Evolutionary conservation across 2,797 vertebrate genomes (phyloP), one percentile per base, ranked within the genome.

Genomic region (Hemibagrus guttatus): DNA sequence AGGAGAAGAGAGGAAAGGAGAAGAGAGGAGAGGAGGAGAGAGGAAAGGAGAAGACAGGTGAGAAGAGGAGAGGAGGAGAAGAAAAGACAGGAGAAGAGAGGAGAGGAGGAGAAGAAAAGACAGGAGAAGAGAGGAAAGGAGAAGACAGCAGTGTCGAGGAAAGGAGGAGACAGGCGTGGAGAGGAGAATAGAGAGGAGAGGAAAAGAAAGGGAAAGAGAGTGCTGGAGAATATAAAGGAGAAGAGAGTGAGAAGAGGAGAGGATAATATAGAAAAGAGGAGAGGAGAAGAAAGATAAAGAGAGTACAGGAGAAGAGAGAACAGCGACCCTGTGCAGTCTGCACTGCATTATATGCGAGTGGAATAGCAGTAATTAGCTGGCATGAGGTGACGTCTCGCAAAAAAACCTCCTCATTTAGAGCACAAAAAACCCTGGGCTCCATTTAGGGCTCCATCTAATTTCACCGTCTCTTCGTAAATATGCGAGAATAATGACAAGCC

Each of bases 351-450:
- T 84, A 87, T 61, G 61, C 63, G 21, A 9, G 74, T 39, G 84
- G 75, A 64, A 87, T 72, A 39, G 68, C 86, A 80, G 83, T 84
- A 79, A 80, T 87, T 79, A 84, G 63, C 74, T 52, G 8, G 64
- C 8, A 80, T 87, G 81, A 84, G 86, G 86, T 87, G 86, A 84
- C 31, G 86, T 87, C 86, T 83, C 16, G 7, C 54, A 52, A 63
- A 52, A n/a, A 49, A 49, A 49, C 19, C 52, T 66, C 86, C 39
- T 71, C 82, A 80, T 84, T 84, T 84, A 84, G 63, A 26, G 52
- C 83, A 82, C 87, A 75, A 58, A 39, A 4, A 85, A 90, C 84
- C 86, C 90, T 6, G 46, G 68, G 58, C 75, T 85, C 35, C 1
- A 17, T 9, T n/a, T n/a, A n/a, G n/a, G 31, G 21, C 59, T 17